A percentile compares a stretch with the other conserved stretches of the same genome.
phyloP scores from a whole-genome alignment of 1,140 invertebrate species.

The Tetragnatha versicolor region DNA sequence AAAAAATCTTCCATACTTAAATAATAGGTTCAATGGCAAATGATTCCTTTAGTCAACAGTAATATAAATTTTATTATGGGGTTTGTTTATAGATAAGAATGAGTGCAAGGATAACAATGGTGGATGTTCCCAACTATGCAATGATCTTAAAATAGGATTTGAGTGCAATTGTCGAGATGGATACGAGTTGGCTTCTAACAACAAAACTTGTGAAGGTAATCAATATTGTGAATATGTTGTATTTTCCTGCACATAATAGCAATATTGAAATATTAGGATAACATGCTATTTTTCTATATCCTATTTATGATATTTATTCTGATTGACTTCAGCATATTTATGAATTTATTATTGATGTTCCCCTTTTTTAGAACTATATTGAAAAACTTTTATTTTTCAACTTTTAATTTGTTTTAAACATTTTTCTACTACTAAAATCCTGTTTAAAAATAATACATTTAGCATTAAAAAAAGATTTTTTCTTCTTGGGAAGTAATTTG shows the following conservation, averaged over 20 bases:
- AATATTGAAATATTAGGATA: too few relatives aligned
- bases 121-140: conserved; percentile 83
- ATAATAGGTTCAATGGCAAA: conserved; percentile 70
- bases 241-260: too few relatives aligned
- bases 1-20: conserved; percentile 63
- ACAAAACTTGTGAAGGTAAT: conserved; percentile 77
- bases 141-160: conserved; percentile 78
- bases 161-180: conserved; percentile 78
- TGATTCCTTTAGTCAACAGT: not conserved
- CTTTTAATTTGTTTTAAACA: not conserved
- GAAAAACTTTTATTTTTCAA: not conserved
- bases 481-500: not conserved
- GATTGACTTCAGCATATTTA: too few relatives aligned
- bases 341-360: too few relatives aligned
- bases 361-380: not conserved
- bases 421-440: not conserved
- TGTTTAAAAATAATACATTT: not conserved
- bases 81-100: conserved; percentile 68
- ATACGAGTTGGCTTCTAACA: conserved; percentile 76
- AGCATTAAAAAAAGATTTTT: too few relatives aligned
- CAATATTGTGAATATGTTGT: too few relatives aligned
- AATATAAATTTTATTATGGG: not conserved
- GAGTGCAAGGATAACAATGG: conserved; percentile 83
- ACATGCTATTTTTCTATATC: too few relatives aligned
- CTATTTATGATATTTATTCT: too few relatives aligned